These are phyloP conservation scores for Chloromyia formosa DNA, from an alignment of 2,888 invertebrate genomes.

Conservation along the genomic window DNA sequence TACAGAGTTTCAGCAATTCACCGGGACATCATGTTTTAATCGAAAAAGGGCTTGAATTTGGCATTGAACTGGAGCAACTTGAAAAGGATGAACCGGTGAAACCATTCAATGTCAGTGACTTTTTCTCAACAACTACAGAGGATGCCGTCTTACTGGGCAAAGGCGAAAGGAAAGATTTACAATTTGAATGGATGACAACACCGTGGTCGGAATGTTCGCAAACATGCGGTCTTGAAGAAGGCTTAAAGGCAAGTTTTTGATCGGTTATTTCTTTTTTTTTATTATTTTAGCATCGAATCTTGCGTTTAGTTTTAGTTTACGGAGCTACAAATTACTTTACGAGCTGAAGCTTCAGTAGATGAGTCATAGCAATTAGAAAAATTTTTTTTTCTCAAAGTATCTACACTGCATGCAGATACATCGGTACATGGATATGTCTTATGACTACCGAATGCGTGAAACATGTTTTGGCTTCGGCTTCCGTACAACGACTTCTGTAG, in stretches of 20 bases:
- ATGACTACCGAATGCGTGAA: too few relatives aligned
- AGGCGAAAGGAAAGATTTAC: constrained; percentile 62
- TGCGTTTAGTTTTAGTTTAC: constrained; percentile 54
- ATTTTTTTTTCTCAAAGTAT: too few relatives aligned
- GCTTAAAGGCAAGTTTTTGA: constrained; percentile 58
- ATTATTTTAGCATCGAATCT: too few relatives aligned
- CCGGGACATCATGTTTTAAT: constrained; percentile 75
- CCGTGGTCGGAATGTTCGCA: constrained; percentile 89
- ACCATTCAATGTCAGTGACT: constrained; percentile 53
- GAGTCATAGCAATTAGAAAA: neutral
- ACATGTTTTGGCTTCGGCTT: too few relatives aligned
- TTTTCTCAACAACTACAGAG: constrained; percentile 48
- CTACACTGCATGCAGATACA: too few relatives aligned
- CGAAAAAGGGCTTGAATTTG: constrained; percentile 63
- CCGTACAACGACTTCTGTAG: too few relatives aligned
- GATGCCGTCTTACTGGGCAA: constrained; percentile 50
- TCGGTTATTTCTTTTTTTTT: too few relatives aligned
- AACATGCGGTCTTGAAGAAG: constrained; percentile 78
- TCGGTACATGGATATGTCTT: too few relatives aligned
- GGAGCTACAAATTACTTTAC: too few relatives aligned
- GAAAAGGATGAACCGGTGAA: constrained; percentile 60
- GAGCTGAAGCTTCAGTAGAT: neutral
- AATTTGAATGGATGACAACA: constrained; percentile 82
- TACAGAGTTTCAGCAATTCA: constrained; percentile 77
- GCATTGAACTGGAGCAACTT: constrained; percentile 61